A percentile compares a stretch with the other conserved stretches of the same genome.
Evolutionary conservation across 2,113 vertebrate species (phyloP).

Genomic region (Epinephelus lanceolatus): DNA sequence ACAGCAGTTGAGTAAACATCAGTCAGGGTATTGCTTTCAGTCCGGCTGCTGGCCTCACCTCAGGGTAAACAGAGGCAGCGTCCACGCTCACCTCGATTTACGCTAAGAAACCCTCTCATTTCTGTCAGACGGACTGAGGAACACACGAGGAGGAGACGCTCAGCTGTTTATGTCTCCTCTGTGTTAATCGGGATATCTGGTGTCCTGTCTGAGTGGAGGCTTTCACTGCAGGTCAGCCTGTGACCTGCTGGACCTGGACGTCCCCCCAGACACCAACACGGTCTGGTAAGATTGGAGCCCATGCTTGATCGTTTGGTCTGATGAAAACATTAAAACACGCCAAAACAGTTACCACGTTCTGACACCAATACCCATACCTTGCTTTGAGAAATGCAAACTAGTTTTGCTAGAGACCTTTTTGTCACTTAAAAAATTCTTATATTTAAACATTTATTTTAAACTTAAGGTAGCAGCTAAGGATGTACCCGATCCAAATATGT

Average conservation of each 20-base stretch:
- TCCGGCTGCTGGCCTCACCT: conserved; percentile 72
- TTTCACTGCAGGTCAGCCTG: conserved; percentile 28
- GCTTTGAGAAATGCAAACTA: no score
- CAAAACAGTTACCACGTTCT: no score
- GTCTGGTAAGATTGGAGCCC: neutral
- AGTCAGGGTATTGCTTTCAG: conserved; percentile 79
- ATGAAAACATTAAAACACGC: neutral
- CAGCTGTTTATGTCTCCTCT: conserved; percentile 48
- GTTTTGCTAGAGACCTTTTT: no score
- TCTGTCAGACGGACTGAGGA: neutral
- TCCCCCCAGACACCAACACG: neutral
- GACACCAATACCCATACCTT: no score
- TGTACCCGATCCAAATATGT: no score
- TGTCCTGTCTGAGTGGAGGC: conserved; percentile 47
- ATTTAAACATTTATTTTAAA: no score
- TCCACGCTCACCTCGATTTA: conserved; percentile 28
- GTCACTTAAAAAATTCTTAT: no score
- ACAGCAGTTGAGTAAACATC: conserved; percentile 87
- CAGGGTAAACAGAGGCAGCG: conserved; percentile 73
- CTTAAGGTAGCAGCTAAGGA: no score
- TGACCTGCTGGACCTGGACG: conserved; percentile 20
- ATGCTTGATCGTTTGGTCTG: neutral
- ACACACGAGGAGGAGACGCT: neutral
- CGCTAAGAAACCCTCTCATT: neutral
- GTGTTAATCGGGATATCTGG: conserved; percentile 25